These are phyloP conservation scores for Labia minor DNA, from an alignment of 2,888 invertebrate genomes.

Conservation along the genomic window DNA sequence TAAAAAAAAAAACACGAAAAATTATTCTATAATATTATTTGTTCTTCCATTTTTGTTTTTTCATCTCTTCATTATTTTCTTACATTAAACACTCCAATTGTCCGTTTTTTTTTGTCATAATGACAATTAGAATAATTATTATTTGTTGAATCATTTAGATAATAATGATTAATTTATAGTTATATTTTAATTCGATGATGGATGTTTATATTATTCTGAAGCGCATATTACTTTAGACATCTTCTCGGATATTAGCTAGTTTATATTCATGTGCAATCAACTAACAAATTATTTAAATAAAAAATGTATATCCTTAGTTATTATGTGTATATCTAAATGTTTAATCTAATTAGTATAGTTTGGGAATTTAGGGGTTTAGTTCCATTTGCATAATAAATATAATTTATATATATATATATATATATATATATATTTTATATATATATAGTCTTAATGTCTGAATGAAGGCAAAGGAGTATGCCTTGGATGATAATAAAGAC, in stretches of 20 bases:
- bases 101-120: neutral
- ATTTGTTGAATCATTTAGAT: neutral
- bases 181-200: neutral
- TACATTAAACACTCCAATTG: slow-evolving; percentile 13
- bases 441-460: neutral
- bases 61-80: neutral
- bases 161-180: neutral
- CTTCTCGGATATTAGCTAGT: slow-evolving; percentile 8
- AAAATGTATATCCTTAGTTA: neutral
- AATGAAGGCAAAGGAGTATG: slow-evolving; percentile 2
- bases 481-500: neutral
- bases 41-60: neutral
- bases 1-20: neutral
- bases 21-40: neutral
- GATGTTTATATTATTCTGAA: neutral
- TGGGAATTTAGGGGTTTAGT: slow-evolving; percentile 13
- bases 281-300: neutral
- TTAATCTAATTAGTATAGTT: slow-evolving; percentile 13
- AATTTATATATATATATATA: too few species aligned
- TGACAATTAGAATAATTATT: slow-evolving; percentile 1
- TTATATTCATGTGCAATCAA: slow-evolving; percentile 4
- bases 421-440: neutral
- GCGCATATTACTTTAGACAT: neutral
- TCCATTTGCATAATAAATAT: neutral
- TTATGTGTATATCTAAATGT: slow-evolving; percentile 3